Percentiles rank a stretch among this genome's conserved stretches.
Conservation (phyloP, 1,140 invertebrate species). For the Diabrotica virgifera region DNA sequence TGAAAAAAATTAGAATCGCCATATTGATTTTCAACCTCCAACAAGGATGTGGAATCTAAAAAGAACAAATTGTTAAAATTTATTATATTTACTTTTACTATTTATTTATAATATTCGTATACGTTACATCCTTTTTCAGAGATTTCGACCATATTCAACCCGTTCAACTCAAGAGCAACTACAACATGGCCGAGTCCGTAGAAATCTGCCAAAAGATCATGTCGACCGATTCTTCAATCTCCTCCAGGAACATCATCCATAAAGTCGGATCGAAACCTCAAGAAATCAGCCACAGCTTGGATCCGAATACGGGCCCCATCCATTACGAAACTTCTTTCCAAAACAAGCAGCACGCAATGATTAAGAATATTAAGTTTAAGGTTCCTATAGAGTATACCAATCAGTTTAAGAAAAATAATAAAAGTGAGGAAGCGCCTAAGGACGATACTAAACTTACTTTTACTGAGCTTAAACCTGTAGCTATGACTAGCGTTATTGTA, state of each 20-base stretch:
- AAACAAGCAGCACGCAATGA: constrained; percentile 40
- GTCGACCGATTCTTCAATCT: constrained; percentile 15
- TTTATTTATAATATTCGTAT: too few relatives aligned
- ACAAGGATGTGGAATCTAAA: too few relatives aligned
- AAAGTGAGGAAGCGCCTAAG: neutral
- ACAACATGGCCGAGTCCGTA: constrained; percentile 35
- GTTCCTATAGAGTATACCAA: constrained; percentile 43
- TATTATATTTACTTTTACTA: too few relatives aligned
- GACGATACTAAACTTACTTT: constrained; percentile 18
- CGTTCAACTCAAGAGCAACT: constrained; percentile 26
- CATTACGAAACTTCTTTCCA: constrained; percentile 46
- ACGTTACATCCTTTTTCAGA: constrained; percentile 25
- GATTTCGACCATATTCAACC: constrained; percentile 31
- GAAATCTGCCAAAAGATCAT: constrained; percentile 39
- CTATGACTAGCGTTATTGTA: constrained; percentile 40
- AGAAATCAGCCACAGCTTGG: constrained; percentile 37
- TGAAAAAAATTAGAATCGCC: too few relatives aligned
- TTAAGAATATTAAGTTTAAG: constrained; percentile 50
- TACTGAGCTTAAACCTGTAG: constrained; percentile 26
- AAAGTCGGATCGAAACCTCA: constrained; percentile 26
- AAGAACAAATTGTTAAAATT: too few relatives aligned
- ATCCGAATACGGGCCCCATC: constrained; percentile 25
- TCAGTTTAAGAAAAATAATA: constrained; percentile 22
- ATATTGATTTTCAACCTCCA: too few relatives aligned
- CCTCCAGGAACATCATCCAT: constrained; percentile 23